phyloP scores from a whole-genome alignment of 2,888 invertebrate genomes.

The Papilio elwesi region DNA sequence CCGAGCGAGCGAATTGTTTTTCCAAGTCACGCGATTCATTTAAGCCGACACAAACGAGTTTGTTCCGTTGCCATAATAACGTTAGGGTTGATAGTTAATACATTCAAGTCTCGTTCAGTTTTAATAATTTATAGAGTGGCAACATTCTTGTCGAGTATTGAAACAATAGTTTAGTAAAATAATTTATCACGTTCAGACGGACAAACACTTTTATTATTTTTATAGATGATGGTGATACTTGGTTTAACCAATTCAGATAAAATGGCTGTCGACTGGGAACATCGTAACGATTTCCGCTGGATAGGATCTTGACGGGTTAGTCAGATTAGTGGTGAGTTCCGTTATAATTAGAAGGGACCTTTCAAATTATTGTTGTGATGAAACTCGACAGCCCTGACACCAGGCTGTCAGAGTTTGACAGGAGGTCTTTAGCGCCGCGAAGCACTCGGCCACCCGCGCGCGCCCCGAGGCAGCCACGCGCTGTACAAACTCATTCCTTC shows the following conservation, averaged over 20 bases:
- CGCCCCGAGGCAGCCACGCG: conserved; percentile 73
- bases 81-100: conserved; percentile 24
- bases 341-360: conserved; percentile 3
- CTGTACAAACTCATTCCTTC: conserved; percentile 54
- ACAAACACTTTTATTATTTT: background rate
- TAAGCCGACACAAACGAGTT: conserved; percentile 40
- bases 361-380: conserved; percentile 9
- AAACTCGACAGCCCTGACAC: conserved; percentile 45
- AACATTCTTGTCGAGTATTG: background rate
- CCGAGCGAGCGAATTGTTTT: conserved; percentile 38
- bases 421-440: conserved; percentile 63
- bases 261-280: background rate
- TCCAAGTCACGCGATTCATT: conserved; percentile 40
- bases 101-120: background rate
- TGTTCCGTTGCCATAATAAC: conserved; percentile 30
- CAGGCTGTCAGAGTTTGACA: conserved; percentile 63
- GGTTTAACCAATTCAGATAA: no score
- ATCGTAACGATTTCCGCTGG: background rate
- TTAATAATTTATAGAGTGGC: conserved; percentile 17
- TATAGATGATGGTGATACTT: no score
- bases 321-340: background rate
- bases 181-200: no score
- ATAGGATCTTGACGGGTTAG: background rate
- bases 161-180: background rate
- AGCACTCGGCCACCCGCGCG: conserved; percentile 70